Evolutionary conservation across 2,797 vertebrate species (phyloP), one percentile per base, ranked within the genome.

Genomic region (Smutsia temminckii): DNA sequence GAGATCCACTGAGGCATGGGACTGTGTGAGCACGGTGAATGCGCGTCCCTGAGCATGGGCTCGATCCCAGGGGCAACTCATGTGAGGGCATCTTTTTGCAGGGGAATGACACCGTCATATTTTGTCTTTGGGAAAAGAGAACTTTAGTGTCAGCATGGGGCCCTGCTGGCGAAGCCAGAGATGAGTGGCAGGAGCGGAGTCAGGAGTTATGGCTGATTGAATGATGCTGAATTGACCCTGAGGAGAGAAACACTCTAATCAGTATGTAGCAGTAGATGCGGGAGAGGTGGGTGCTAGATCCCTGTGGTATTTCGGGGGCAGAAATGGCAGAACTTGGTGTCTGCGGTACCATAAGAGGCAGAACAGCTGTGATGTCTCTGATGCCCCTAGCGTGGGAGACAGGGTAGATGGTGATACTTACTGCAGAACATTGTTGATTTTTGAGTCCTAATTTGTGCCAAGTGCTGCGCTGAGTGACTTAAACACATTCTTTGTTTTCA

Each of bases 401-500:
- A 40, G 59, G 25, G 57, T 34, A 66, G 71, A 87, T 14, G 32
- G n/a, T 51, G 42, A 55, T 32, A 88, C 83, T 79, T 49, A 53
- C 21, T 78, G 27, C 17, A 85, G 77, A 81, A 27, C 49, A 77
- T 55, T 46, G 34, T 92, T 81, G 63, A 8, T 72, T 85, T 81
- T 88, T 78, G 72, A 61, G 55, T 78, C 8, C 27, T 91, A 84
- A 46, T 89, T 92, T 96, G 40, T 85, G 16, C 51, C 21, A 49
- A 13, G 25, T 74, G 23, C 63, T 95, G 63, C 74, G 53, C 23
- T 74, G 81, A 64, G 46, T 59, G 9, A 51, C 42, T 85, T 72
- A 69, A 89, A 78, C 32, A 37, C 7, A 29, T 63, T 91, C 32
- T 42, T 64, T 37, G 46, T 72, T 42, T 37, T 29, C 17, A 51